Conservation (phyloP, 1,140 invertebrate species). For the Chionoecetes opilio region DNA sequence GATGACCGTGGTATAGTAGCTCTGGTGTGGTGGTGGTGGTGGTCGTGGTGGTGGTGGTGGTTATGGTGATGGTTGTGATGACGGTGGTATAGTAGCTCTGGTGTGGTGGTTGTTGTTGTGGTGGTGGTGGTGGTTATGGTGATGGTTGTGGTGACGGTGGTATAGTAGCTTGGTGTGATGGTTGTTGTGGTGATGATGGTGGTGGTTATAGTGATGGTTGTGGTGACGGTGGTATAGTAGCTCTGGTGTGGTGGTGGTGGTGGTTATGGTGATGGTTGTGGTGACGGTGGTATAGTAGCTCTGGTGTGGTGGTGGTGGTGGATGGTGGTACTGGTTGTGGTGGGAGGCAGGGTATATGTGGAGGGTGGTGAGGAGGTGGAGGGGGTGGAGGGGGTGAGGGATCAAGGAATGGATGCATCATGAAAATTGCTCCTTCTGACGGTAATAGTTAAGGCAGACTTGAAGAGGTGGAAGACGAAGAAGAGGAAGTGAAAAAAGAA, state of each 20-base stretch:
- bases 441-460: neutral
- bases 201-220: neutral
- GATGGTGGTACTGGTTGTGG: neutral
- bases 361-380: neutral
- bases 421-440: slow-evolving; percentile 19
- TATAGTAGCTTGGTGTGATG: neutral
- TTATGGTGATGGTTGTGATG: no score
- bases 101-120: no score
- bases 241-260: no score
- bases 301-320: neutral
- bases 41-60: no score
- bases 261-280: neutral
- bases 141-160: neutral
- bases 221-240: neutral
- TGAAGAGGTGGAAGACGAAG: neutral
- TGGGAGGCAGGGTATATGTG: neutral
- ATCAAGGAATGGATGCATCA: slow-evolving; percentile 3
- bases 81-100: no score
- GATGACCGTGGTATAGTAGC: no score
- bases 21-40: no score
- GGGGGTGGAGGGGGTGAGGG: neutral
- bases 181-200: neutral
- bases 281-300: neutral
- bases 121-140: neutral
- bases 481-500: neutral